Evolutionary conservation across 2,113 vertebrate genomes (phyloP).

Genomic region (Rana temporaria): DNA sequence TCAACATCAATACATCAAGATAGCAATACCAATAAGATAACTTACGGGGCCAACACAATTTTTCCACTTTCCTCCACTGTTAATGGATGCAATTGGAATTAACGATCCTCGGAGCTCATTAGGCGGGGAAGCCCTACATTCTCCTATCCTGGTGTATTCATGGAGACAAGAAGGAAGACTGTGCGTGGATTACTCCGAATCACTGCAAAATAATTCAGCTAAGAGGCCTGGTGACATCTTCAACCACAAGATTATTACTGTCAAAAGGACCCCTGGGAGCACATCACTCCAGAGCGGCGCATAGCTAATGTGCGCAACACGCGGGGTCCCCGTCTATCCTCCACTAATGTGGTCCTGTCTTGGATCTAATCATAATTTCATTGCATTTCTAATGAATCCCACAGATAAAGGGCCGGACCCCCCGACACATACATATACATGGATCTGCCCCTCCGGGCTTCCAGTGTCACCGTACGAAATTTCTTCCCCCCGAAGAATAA

Average conservation of each 20-base stretch:
- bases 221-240: conserved; percentile 52
- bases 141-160: background rate
- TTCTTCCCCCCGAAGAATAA: conserved; percentile 14
- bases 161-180: conserved; percentile 23
- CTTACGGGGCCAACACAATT: too few relatives aligned
- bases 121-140: background rate
- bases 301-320: conserved; percentile 43
- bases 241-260: conserved; percentile 55
- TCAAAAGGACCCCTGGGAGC: conserved; percentile 38
- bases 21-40: too few relatives aligned
- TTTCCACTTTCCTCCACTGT: too few relatives aligned
- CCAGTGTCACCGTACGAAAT: conserved; percentile 1
- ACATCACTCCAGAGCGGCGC: conserved; percentile 37
- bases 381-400: conserved; percentile 46
- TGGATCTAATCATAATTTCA: conserved; percentile 41
- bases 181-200: conserved; percentile 30
- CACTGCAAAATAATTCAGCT: conserved; percentile 47
- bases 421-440: conserved; percentile 29
- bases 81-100: too few relatives aligned
- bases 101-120: background rate
- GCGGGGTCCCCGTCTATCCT: conserved; percentile 28
- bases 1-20: too few relatives aligned
- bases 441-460: conserved; percentile 18
- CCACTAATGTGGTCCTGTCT: conserved; percentile 10
- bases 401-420: background rate